Evolutionary conservation across 2,113 vertebrate species (phyloP).

Genomic region (Pituophis catenifer): DNA sequence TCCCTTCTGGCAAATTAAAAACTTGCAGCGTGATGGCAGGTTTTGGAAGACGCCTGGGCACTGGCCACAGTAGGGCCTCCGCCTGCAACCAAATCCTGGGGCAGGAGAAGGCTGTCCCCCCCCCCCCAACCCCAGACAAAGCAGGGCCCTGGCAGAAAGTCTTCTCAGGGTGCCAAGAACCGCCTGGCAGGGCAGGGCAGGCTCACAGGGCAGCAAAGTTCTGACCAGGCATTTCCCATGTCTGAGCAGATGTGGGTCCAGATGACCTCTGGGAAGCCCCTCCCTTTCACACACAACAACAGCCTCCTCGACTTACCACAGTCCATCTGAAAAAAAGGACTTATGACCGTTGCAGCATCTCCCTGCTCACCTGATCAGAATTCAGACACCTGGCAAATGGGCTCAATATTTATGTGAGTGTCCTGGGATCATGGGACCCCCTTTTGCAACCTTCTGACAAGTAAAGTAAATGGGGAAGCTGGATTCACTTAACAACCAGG

Average conservation of each 20-base stretch:
- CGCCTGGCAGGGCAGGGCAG: no score
- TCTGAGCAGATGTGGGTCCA: background rate
- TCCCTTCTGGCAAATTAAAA: background rate
- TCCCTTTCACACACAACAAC: background rate
- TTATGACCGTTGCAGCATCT: background rate
- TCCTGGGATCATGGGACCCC: no score
- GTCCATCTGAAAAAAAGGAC: background rate
- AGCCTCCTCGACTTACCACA: background rate
- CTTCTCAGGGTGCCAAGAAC: background rate
- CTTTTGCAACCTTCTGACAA: no score
- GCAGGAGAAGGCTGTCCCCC: background rate
- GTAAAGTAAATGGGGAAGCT: no score
- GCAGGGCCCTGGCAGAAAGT: background rate
- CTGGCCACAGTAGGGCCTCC: background rate
- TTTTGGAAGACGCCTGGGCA: background rate
- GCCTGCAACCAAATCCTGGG: background rate
- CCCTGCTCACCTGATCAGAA: no score
- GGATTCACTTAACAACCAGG: no score
- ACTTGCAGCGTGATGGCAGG: background rate
- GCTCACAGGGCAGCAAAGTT: background rate
- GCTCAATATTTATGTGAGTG: no score
- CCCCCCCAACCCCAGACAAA: rapidly evolving
- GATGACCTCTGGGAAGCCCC: background rate
- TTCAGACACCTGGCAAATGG: no score
- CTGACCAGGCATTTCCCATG: background rate